Evolutionary conservation across 2,888 invertebrate species (phyloP), one percentile per base, ranked within the genome.

Genomic region (Cryptophagus acutangulus): DNA sequence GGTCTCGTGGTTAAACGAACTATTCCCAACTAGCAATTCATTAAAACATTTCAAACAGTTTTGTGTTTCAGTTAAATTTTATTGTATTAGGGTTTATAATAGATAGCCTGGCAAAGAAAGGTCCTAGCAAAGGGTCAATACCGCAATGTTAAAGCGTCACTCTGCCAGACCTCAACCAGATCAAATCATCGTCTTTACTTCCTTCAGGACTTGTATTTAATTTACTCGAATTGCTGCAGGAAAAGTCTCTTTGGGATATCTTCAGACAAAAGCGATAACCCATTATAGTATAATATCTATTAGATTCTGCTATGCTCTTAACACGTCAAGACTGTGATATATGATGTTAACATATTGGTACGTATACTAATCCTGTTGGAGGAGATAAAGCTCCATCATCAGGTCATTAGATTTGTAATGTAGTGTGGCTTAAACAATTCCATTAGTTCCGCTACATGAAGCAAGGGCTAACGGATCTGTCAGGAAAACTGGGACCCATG

Each of bases 401-500:
- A 56, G 54, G 46, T 62, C 62, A 63, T 63, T 61, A 62, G 59
- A 62, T 62, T 59, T 54, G 58, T 59, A 62, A 62, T 61, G 61
- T 59, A 59, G 57, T 61, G 61, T 60, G 57, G 56, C 58, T 58
- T 57, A 55, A 61, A 62, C 61, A 62, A 62, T 62, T 61, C 58
- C 58, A 63, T 63, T 63, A 62, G 60, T 62, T 61, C 61, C 61
- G 49, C 52, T 58, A 63, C 58, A 61, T 61, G 59, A 56, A 58
- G 48, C 60, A 51, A 43, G 52, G 50, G 51, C 26, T 53, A 58
- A 54, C 53, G 52, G 48, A 51, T 46, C 57, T 58, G 57, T 57
- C 58, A 58, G 50, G n/a, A n/a, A n/a, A n/a, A n/a, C n/a, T n/a
- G n/a, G n/a, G n/a, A n/a, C n/a, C n/a, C n/a, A n/a, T n/a, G n/a